phyloP scores from a whole-genome alignment of 2,113 vertebrate genomes.

The Chlamydotis undulata region DNA sequence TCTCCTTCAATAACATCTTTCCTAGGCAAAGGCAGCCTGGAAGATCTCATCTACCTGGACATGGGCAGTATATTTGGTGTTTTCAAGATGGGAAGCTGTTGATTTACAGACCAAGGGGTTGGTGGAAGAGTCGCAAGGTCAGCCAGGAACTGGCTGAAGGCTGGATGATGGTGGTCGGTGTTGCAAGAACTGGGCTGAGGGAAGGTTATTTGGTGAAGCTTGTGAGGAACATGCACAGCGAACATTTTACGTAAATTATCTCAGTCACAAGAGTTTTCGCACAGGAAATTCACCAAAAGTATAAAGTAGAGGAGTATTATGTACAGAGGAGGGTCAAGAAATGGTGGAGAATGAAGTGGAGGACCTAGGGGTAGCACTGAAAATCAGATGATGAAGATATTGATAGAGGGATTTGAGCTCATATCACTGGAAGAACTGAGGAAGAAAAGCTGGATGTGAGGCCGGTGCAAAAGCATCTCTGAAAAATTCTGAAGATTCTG shows the following conservation, averaged over 20 bases:
- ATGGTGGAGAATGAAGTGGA: not conserved
- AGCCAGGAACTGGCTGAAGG: not conserved
- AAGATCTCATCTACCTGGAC: not conserved
- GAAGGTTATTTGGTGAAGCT: not conserved
- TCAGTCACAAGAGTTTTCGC: not conserved
- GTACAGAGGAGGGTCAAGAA: not conserved
- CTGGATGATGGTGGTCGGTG: not conserved
- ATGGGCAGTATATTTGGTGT: too few relatives aligned
- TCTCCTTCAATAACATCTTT: not conserved
- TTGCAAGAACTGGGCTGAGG: not conserved
- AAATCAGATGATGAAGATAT: not conserved
- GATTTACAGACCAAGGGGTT: not conserved
- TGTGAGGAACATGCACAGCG: not conserved
- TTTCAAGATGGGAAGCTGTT: not conserved
- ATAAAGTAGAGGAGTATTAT: not conserved
- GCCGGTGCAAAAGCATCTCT: not conserved
- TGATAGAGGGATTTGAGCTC: not conserved
- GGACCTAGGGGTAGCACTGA: not conserved
- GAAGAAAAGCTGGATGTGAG: not conserved
- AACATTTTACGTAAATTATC: not conserved
- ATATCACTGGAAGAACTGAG: fast-evolving
- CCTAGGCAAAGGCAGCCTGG: not conserved
- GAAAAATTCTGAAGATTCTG: not conserved
- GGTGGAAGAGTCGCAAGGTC: not conserved
- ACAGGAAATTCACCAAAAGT: not conserved